Conservation (phyloP, 1,140 invertebrate genomes). For the Megathymus violae region DNA sequence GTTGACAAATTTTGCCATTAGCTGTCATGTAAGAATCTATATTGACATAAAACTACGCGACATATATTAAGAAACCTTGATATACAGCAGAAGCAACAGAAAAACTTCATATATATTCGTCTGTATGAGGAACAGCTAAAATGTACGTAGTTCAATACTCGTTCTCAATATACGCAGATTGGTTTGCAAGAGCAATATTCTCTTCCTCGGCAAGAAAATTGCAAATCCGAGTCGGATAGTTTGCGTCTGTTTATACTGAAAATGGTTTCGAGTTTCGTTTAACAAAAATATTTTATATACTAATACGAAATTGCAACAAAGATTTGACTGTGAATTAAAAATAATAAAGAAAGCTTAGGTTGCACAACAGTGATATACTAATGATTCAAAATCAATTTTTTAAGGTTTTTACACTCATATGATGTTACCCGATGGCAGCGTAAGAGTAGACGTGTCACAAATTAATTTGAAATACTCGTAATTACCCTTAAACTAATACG, state of each 20-base stretch:
- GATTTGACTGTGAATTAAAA: too few relatives aligned
- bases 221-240: constrained; percentile 26
- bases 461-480: too few relatives aligned
- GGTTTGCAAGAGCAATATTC: constrained; percentile 33
- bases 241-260: constrained; percentile 26
- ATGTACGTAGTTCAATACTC: constrained; percentile 30
- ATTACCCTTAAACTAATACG: too few relatives aligned
- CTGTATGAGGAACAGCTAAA: constrained; percentile 23
- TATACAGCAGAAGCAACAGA: constrained; percentile 3
- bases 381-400: too few relatives aligned
- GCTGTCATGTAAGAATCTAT: not conserved
- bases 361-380: too few relatives aligned
- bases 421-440: too few relatives aligned
- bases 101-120: constrained; percentile 29
- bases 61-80: not conserved
- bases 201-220: constrained; percentile 20
- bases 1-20: not conserved
- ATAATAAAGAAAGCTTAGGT: too few relatives aligned
- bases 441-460: too few relatives aligned
- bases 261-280: constrained; percentile 11
- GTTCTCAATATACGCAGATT: constrained; percentile 31
- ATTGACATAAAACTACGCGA: not conserved
- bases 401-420: too few relatives aligned
- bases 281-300: constrained; percentile 8
- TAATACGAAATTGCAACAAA: not conserved